phyloP scores from a whole-genome alignment of 2,113 vertebrate species.

The Tamias sibiricus region DNA sequence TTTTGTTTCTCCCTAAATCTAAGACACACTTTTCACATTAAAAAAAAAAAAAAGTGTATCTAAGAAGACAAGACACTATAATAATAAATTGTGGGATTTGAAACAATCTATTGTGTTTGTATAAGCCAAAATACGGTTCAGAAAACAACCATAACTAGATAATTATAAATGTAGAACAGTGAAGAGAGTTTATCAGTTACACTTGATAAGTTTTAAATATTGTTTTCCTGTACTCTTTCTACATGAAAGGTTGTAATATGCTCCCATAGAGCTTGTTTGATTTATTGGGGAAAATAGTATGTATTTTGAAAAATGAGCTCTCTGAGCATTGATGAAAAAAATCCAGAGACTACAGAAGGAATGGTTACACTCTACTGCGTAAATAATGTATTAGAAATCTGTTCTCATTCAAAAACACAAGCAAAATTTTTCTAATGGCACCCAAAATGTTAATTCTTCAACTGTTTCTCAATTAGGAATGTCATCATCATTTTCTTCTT shows the following conservation, averaged over 20 bases:
- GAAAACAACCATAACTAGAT: conserved; percentile 22
- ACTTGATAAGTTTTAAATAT: conserved; percentile 73
- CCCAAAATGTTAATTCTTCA: conserved; percentile 61
- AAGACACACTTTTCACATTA: neutral
- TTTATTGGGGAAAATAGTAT: conserved; percentile 70
- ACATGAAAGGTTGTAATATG: conserved; percentile 60
- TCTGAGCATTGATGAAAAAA: conserved; percentile 49
- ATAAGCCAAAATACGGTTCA: conserved; percentile 32
- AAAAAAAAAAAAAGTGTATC: too few relatives aligned
- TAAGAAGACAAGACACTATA: neutral
- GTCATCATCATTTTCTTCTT: conserved; percentile 16
- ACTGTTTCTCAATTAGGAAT: conserved; percentile 33
- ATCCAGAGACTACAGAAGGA: conserved; percentile 67
- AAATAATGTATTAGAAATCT: conserved; percentile 72
- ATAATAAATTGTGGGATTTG: neutral
- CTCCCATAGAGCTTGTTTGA: conserved; percentile 49
- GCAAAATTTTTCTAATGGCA: conserved; percentile 45
- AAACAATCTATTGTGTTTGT: neutral
- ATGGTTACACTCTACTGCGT: neutral
- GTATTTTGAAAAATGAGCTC: conserved; percentile 73
- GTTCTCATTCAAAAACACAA: conserved; percentile 62
- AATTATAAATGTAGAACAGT: conserved; percentile 65
- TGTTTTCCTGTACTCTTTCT: conserved; percentile 65
- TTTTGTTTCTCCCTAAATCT: neutral
- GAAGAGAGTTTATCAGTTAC: conserved; percentile 69